Conservation (phyloP, 2,888 invertebrate species). For the Apodemia duryi region DNA sequence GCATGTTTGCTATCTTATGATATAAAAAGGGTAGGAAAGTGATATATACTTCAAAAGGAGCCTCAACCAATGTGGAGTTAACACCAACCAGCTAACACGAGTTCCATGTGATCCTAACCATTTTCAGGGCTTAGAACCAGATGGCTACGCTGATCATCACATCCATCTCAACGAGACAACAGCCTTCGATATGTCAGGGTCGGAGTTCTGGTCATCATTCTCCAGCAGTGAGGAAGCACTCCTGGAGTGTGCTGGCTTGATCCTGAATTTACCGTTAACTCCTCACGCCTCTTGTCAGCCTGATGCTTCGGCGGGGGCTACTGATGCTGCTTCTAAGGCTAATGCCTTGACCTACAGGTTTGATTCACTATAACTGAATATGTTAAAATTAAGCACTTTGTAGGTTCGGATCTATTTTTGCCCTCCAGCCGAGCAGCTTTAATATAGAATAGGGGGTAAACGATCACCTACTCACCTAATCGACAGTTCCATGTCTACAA, state of each 20-base stretch:
- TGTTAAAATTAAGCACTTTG: too few species aligned
- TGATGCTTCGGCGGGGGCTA: constrained; percentile 56
- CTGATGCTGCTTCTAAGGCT: constrained; percentile 68
- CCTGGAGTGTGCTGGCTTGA: constrained; percentile 85
- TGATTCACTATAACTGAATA: neutral
- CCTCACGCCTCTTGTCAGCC: constrained; percentile 60
- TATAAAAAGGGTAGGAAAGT: too few species aligned
- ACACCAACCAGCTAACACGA: too few species aligned
- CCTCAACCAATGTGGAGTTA: too few species aligned
- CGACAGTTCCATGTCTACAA: too few species aligned
- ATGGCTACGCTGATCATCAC: constrained; percentile 83
- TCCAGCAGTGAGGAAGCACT: constrained; percentile 89
- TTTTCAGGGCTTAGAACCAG: constrained; percentile 76
- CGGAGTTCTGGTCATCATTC: constrained; percentile 90
- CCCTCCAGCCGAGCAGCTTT: too few species aligned
- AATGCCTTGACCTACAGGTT: constrained; percentile 85
- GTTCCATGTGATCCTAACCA: neutral
- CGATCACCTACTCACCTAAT: too few species aligned
- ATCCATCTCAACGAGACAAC: constrained; percentile 82
- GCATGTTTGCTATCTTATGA: too few species aligned
- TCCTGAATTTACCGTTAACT: constrained; percentile 69
- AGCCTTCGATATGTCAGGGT: constrained; percentile 84
- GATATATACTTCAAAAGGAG: too few species aligned
- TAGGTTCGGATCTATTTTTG: too few species aligned
- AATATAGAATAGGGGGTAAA: too few species aligned